Evolutionary conservation across 2,888 invertebrate species (phyloP), one percentile per base, ranked within the genome.

Genomic region (Dasypolia templi): DNA sequence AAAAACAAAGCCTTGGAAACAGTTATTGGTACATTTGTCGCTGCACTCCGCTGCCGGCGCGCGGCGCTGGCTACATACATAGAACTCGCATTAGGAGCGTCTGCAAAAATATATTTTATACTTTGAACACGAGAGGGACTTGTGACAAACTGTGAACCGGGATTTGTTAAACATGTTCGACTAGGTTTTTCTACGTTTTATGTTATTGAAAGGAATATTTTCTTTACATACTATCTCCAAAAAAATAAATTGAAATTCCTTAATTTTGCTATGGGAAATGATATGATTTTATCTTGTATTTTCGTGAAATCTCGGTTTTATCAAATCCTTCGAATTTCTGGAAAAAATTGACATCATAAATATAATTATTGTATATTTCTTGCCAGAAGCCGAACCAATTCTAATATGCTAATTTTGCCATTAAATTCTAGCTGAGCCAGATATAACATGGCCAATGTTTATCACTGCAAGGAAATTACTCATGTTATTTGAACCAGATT

Each of bases 41-140:
- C 55, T 82, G 83, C 84, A 78, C 39, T 61, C 75, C 75, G 75
- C 85, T 66, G 66, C 75, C 61, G 64, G 39, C 69, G 77, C 66
- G 70, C 61, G 64, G 39, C 69, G 77, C 87, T 79, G 74, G 80
- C 74, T 85, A 90, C 88, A 79, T 80, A 89, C 91, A 92, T 88
- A 77, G 89, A 89, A 92, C 88, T 90, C 89, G 86, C 91, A 90
- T 92, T 92, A 91, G 85, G 77, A 61, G 46, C 59, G 77, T 65
- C 64, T 83, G 79, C 66, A 69, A 62, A 83, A 82, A 84, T 78
- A 68, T 78, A 82, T 87, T 76, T 87, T 84, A 76, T 86, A 70
- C 79, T 70, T 69, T 39, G 75, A 82, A 82, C 72, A 70, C 77
- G 77, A 61, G 62, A 51, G 61, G 64, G 70, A 75, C 59, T 68